phyloP scores from a whole-genome alignment of 2,113 vertebrate genomes.

The Diadophis punctatus region DNA sequence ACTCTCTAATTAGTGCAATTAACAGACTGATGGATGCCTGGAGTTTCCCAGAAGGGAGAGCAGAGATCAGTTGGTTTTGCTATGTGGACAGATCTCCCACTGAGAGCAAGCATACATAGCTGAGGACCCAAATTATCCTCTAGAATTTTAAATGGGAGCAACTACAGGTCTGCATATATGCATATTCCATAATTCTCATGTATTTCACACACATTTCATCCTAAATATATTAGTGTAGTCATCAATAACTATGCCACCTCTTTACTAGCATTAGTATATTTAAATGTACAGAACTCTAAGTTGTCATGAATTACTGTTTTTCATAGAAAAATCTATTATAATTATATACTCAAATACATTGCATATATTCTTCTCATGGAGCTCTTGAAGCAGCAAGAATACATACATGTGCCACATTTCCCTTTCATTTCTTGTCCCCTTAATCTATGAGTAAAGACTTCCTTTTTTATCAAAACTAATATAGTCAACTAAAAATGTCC shows the following conservation, averaged over 20 bases:
- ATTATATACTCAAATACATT: not conserved
- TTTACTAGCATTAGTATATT: not conserved
- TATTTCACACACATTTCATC: not conserved
- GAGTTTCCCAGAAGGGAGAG: conserved; percentile 69
- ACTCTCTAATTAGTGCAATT: conserved; percentile 89
- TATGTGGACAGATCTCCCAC: not conserved
- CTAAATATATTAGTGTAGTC: not conserved
- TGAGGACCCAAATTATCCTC: not conserved
- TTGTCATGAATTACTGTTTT: not conserved
- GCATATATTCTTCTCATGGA: not conserved
- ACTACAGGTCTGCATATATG: not conserved
- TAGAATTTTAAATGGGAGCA: fast-evolving
- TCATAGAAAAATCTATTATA: not conserved
- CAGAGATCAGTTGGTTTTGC: conserved; percentile 15
- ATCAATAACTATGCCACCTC: not conserved
- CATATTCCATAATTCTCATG: not conserved
- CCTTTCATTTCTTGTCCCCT: not conserved
- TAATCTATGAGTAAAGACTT: not conserved
- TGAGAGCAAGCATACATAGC: fast-evolving
- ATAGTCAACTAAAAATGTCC: not conserved
- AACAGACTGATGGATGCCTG: conserved; percentile 83
- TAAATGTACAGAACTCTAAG: not conserved
- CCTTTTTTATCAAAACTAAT: not conserved
- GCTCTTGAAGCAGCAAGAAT: not conserved
- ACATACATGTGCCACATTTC: not conserved